Percentiles rank a stretch among this genome's conserved stretches.
Conservation (phyloP, 2,797 vertebrate genomes). For the Cercopithecus mitis region DNA sequence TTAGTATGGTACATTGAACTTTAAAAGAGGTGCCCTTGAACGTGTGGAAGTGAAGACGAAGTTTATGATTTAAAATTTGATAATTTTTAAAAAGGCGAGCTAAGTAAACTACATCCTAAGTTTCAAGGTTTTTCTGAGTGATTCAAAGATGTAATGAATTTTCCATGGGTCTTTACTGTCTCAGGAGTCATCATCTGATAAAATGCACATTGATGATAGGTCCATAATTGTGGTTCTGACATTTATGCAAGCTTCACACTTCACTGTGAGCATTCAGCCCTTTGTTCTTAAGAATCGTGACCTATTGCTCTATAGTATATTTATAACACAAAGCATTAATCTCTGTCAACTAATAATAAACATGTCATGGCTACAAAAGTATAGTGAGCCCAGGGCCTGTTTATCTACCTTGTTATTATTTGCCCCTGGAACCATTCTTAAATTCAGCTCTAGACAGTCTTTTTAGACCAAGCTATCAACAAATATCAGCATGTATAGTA, state of each 20-base stretch:
- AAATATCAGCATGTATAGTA: neutral
- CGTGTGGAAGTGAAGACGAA: neutral
- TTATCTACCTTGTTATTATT: neutral
- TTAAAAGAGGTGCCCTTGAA: neutral
- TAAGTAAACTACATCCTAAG: neutral
- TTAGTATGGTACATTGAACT: neutral
- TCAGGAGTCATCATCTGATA: neutral
- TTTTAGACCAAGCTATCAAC: neutral
- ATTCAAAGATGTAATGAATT: conserved; percentile 3
- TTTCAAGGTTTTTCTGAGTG: conserved; percentile 4
- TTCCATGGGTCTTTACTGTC: neutral
- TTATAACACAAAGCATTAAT: neutral
- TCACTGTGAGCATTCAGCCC: neutral
- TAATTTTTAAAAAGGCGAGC: neutral
- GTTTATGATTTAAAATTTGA: neutral
- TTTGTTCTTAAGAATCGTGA: neutral
- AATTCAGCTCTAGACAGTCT: neutral
- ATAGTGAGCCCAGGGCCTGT: neutral
- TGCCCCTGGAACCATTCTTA: neutral
- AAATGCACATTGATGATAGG: neutral
- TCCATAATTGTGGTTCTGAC: neutral
- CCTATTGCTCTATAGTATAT: neutral
- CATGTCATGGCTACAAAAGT: neutral
- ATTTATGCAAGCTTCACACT: neutral
- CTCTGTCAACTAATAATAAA: neutral